Conservation (phyloP, 2,888 invertebrate species). For the Endomychus coccineus region DNA sequence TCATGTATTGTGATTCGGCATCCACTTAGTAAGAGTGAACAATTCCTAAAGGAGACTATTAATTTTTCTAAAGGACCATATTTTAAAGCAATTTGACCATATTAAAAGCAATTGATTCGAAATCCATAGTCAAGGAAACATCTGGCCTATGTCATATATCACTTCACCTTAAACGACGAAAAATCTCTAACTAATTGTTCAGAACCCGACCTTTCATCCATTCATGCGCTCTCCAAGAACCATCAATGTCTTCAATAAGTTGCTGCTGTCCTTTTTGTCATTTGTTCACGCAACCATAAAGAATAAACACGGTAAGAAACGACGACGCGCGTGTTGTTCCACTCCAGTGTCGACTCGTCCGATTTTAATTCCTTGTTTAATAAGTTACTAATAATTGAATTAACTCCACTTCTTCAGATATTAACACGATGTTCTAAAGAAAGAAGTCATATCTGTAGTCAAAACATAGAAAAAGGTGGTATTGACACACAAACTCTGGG, state of each 20-base stretch:
- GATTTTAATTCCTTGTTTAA: no score
- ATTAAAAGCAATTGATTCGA: slow-evolving; percentile 40
- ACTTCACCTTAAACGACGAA: slow-evolving; percentile 38
- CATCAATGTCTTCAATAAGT: slow-evolving; percentile 33
- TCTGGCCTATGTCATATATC: slow-evolving; percentile 38
- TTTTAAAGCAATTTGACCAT: slow-evolving; percentile 44
- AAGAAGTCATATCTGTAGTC: no score
- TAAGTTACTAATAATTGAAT: no score
- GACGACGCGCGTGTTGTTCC: no score
- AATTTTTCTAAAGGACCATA: slow-evolving; percentile 35
- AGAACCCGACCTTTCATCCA: slow-evolving; percentile 30
- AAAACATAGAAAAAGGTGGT: no score
- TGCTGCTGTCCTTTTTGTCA: slow-evolving; percentile 35
- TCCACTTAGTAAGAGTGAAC: neutral
- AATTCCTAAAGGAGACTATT: slow-evolving; percentile 28
- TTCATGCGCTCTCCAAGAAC: slow-evolving; percentile 28
- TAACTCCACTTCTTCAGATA: no score
- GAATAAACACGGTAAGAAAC: no score
- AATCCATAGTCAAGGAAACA: slow-evolving; percentile 26
- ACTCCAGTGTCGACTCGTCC: neutral
- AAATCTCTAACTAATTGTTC: slow-evolving; percentile 41
- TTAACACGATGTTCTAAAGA: no score
- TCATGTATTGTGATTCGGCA: no score
- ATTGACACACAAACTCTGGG: no score
- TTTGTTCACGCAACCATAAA: slow-evolving; percentile 37